phyloP scores from a whole-genome alignment of 2,888 invertebrate genomes.

The Lycophotia porphyrea region DNA sequence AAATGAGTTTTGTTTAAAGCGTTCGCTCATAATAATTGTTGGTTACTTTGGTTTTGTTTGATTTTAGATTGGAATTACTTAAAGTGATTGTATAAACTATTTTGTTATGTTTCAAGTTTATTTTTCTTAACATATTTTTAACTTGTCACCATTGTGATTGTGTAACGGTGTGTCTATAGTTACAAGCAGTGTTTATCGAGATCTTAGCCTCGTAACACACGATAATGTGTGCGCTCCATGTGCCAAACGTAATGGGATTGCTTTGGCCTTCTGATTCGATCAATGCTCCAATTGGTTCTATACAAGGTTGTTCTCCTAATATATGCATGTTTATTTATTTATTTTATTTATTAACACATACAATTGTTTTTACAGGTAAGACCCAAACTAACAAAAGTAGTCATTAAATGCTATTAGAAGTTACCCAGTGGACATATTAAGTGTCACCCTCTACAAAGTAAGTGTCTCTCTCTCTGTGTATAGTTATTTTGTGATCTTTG shows the following conservation, averaged over 20 bases:
- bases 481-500: neutral
- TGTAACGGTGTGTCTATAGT: neutral
- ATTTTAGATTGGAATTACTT: slow-evolving; percentile 17
- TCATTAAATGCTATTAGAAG: no score
- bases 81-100: slow-evolving; percentile 9
- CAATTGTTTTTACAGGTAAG: no score
- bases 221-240: slow-evolving; percentile 40
- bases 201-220: slow-evolving; percentile 16
- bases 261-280: slow-evolving; percentile 18
- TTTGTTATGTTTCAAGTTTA: neutral
- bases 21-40: slow-evolving; percentile 30
- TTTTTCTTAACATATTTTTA: neutral
- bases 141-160: neutral
- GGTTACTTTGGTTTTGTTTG: slow-evolving; percentile 28
- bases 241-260: slow-evolving; percentile 54
- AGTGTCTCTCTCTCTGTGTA: no score
- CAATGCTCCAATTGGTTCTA: slow-evolving; percentile 9
- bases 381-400: no score
- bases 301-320: slow-evolving; percentile 17
- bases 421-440: no score
- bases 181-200: slow-evolving; percentile 9
- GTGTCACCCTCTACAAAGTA: no score
- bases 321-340: neutral
- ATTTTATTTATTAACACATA: no score
- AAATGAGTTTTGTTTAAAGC: slow-evolving; percentile 47